A percentile compares a stretch with the other conserved stretches of the same genome.
phyloP scores from a whole-genome alignment of 2,888 invertebrate species.

The Oithona nana region DNA sequence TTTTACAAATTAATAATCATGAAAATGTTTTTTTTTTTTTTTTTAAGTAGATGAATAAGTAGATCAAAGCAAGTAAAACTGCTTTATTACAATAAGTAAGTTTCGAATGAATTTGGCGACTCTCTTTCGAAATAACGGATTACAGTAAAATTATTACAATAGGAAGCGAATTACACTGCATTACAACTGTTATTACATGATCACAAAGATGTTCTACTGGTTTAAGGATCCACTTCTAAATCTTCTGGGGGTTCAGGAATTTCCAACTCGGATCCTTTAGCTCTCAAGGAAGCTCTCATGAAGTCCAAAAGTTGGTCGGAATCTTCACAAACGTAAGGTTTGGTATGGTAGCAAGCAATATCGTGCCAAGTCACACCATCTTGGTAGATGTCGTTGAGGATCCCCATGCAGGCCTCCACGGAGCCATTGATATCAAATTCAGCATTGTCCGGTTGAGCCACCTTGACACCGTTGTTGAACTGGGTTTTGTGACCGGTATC shows the following conservation, averaged over 20 bases:
- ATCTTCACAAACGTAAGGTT: conserved; percentile 76
- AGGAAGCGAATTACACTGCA: background rate
- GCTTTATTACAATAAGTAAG: no score
- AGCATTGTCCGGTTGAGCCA: conserved; percentile 23
- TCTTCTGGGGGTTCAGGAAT: background rate
- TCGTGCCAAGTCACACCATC: conserved; percentile 73
- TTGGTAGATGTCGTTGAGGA: conserved; percentile 77
- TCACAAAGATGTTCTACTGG: background rate
- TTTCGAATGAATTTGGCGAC: background rate
- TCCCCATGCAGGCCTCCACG: conserved; percentile 59
- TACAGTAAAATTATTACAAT: no score
- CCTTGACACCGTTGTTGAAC: conserved; percentile 9
- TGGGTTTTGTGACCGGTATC: conserved; percentile 21
- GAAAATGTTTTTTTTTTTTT: no score
- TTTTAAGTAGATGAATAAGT: no score
- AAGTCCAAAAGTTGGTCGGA: conserved; percentile 57
- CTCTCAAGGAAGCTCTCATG: background rate
- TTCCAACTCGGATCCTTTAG: background rate
- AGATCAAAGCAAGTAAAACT: no score
- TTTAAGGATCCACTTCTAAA: background rate
- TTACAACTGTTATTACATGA: background rate
- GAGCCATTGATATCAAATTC: conserved; percentile 24
- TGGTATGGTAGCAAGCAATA: conserved; percentile 64
- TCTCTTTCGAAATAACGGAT: no score
- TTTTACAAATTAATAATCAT: no score